Evolutionary conservation across 2,888 invertebrate genomes (phyloP).

Genomic region (Diogma glabrata): DNA sequence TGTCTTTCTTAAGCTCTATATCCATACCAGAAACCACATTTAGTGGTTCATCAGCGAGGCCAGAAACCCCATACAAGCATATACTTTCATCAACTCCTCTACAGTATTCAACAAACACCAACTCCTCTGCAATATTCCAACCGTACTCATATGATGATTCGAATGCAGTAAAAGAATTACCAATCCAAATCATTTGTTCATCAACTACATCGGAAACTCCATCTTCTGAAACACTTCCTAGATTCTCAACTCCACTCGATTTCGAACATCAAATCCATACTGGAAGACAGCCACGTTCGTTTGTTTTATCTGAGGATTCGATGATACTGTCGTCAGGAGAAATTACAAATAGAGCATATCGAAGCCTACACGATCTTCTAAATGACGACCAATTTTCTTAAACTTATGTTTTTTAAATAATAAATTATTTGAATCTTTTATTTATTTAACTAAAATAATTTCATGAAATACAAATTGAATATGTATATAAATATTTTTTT

Average conservation of each 20-base stretch:
- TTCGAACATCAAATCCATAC: neutral
- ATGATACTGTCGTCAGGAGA: neutral
- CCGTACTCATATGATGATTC: neutral
- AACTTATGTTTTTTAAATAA: neutral
- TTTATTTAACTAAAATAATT: conserved; percentile 1
- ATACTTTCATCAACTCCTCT: too few relatives aligned
- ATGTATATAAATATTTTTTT: neutral
- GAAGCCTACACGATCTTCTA: neutral
- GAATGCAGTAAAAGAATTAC: neutral
- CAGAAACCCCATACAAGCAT: too few relatives aligned
- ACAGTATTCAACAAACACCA: too few relatives aligned
- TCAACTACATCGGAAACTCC: neutral
- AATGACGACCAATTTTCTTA: neutral
- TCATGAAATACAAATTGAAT: neutral
- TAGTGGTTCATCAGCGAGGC: neutral
- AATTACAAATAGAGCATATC: neutral
- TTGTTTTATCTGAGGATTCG: conserved; percentile 2
- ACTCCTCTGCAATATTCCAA: neutral
- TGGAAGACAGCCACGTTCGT: neutral
- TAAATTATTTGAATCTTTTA: neutral
- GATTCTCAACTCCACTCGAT: neutral
- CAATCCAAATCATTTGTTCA: neutral
- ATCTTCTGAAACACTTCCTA: neutral
- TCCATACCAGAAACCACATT: neutral
- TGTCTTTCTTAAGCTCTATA: neutral